Base-by-base conservation (phyloP, 2,888 invertebrate species). In the Tribolium freemani region DNA sequence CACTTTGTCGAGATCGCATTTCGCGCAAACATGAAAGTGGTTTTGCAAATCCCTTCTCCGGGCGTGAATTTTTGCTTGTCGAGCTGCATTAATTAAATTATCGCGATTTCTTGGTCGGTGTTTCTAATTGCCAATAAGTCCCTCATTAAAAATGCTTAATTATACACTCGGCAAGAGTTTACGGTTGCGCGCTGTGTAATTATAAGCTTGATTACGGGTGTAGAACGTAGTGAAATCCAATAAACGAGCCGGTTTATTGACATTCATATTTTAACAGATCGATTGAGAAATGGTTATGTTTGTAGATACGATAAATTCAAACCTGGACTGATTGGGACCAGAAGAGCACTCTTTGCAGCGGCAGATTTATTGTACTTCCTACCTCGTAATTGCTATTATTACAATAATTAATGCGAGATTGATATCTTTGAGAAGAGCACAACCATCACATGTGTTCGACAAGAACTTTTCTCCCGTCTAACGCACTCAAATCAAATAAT, bases 121-220 rank as follows among this genome's bases (percentile, higher is more conserved):
- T 67, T 56, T 57, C 30, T 67, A 57, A 67, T 67, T 57, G 57
- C 56, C 67, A 57, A 67, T 67, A 67, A 67, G 54, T 57, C 50
- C 31, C 38, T 67, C 57, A 57, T 67, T 67, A 67, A 67, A 67
- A 67, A 67, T 67, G 45, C 50, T 57, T 67, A 67, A 67, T 67
- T 67, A 67, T 48, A 67, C 46, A 67, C 30, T 48, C 20, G 21
- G 56, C 57, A 48, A 57, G 44, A 57, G 67, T 67, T 67, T 57
- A 67, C 30, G 50, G 51, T 31, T 26, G 46, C n/a, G 54, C 54
- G 54, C 53, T 57, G 46, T 67, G 57, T 57, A 57, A 67, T 67
- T 67, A 67, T 57, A 67, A 57, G 48, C 67, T 48, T 57, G 50
- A 67, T 67, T 67, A 67, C 50, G 3, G 30, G 46, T 67, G 13